Base-by-base conservation (phyloP, 2,113 vertebrate genomes). In the Mellivora capensis region DNA sequence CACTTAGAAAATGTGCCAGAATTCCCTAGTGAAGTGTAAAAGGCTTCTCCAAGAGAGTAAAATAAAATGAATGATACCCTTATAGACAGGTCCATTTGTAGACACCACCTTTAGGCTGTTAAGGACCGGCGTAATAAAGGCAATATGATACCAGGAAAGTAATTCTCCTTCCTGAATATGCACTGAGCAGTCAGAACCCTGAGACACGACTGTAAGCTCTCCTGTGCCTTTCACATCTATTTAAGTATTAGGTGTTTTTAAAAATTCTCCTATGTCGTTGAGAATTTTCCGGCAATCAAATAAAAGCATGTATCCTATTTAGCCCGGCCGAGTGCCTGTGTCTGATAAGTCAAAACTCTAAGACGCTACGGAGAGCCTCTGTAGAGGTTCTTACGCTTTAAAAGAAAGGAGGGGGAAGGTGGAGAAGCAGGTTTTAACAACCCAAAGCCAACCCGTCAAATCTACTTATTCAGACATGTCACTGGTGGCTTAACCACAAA, bases 401-500 rank as follows among this genome's bases (percentile, higher is more conserved):
- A 92, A 94, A 95, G 89, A 90, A 95, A 95, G 95, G 83, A 42
- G 34, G 64, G 76, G 94, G 94, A 93, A 96, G 88, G 98, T 88
- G 94, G 97, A 97, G 81, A 97, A 98, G 97, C 98, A 98, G 94
- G 67, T 96, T 95, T 97, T 98, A 97, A 98, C 97, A 96, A 92
- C 98, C 96, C 97, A 98, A 98, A 98, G 94, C 96, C 97, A 98
- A 98, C 97, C 98, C 97, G 93, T 98, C 98, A 99, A 98, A 98
- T 96, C 95, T 98, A 97, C 95, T 99, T 99, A 98, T 96, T 98
- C 98, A 98, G 97, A 98, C 97, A 98, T 98, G 98, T 98, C 98
- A 98, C 94, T 97, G 96, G 98, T 98, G 98, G 98, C 97, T 98
- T 98, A 99, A 98, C 98, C 98, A 98, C 98, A 98, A 98, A 98